Evolutionary conservation across 1,140 invertebrate genomes (phyloP).

Genomic region (Steinernema khuongi): DNA sequence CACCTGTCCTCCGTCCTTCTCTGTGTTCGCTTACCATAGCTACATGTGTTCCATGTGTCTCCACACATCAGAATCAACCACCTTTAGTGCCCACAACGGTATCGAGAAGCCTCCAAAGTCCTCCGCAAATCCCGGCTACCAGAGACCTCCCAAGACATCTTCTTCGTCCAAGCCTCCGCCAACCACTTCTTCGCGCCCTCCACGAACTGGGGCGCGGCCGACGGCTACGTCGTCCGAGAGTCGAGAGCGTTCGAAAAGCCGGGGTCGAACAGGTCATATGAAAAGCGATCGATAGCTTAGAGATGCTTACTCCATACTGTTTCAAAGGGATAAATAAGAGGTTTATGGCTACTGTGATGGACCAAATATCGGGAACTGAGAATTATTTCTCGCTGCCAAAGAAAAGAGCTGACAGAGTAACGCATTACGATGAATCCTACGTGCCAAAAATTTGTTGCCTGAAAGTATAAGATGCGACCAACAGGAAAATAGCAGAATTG

Average conservation of each 20-base stretch:
- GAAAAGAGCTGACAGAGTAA: too few species aligned
- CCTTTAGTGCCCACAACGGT: not conserved
- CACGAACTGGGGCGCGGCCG: not conserved
- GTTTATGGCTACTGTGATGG: too few species aligned
- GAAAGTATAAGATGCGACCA: too few species aligned
- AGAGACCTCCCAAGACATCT: not conserved
- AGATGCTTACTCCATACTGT: too few species aligned
- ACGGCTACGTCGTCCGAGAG: not conserved
- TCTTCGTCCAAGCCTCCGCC: not conserved
- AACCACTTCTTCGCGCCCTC: not conserved
- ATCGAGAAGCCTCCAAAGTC: slow-evolving; percentile 2
- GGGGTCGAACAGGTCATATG: not conserved
- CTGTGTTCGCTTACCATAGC: not conserved
- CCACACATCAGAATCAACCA: not conserved
- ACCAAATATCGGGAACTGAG: too few species aligned
- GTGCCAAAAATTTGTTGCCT: too few species aligned
- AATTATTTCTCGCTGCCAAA: too few species aligned
- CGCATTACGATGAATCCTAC: too few species aligned
- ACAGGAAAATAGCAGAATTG: too few species aligned
- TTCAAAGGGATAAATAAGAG: too few species aligned
- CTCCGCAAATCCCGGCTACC: not conserved
- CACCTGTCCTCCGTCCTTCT: not conserved
- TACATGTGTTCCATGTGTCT: not conserved
- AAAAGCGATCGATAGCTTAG: too few species aligned
- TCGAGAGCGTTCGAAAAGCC: not conserved